Conservation (phyloP, 2,888 invertebrate genomes). For the Cryptus armator region DNA sequence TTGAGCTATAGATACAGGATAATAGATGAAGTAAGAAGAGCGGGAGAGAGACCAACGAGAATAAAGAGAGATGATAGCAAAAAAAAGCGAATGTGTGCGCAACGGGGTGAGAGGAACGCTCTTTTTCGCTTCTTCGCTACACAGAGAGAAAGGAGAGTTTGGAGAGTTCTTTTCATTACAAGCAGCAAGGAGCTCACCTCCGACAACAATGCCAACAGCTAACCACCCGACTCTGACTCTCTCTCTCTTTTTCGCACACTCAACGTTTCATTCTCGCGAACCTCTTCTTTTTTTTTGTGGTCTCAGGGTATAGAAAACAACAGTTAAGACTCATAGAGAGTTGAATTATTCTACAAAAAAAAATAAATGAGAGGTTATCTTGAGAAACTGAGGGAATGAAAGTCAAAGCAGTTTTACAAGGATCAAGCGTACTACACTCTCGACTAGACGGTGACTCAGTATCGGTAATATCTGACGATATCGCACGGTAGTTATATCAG, state of each 20-base stretch:
- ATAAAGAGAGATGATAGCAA: constrained; percentile 56
- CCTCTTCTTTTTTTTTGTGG: constrained; percentile 27
- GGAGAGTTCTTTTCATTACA: constrained; percentile 80
- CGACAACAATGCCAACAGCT: constrained; percentile 74
- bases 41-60: constrained; percentile 51
- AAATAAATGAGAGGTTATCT: background rate
- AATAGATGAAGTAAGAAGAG: constrained; percentile 34
- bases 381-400: background rate
- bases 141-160: constrained; percentile 74
- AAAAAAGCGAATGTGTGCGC: constrained; percentile 69
- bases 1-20: constrained; percentile 7
- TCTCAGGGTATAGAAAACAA: constrained; percentile 3
- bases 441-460: constrained; percentile 6
- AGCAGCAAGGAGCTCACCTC: constrained; percentile 73
- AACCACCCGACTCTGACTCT: constrained; percentile 39
- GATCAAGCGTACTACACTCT: background rate
- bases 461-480: constrained; percentile 1
- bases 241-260: constrained; percentile 34
- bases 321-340: constrained; percentile 3
- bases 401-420: no score
- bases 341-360: background rate
- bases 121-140: constrained; percentile 40
- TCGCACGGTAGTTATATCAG: constrained; percentile 27
- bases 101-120: constrained; percentile 43
- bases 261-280: constrained; percentile 39